Base-by-base conservation (phyloP, 2,113 vertebrate species). In the Corythaixoides concolor region DNA sequence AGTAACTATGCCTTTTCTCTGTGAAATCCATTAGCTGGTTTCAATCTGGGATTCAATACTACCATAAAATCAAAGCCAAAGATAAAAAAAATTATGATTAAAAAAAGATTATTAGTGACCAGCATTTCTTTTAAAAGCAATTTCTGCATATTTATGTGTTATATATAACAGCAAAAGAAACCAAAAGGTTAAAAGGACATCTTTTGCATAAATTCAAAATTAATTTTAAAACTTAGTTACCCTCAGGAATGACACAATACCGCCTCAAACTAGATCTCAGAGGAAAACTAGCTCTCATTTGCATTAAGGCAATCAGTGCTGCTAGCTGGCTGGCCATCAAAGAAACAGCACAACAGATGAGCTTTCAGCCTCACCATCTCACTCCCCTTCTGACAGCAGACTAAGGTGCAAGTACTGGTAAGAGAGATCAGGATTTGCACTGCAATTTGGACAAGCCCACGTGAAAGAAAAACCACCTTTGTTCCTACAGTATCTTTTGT, bases 1-100 rank as follows among this genome's bases (percentile, higher is more conserved):
- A 97, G 97, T 97, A 97, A 97, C 97, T 97, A 94, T 85, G 95
- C 59, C 79, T 96, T 96, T 96, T 91, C 88, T 81, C 78, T 96
- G 92, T 64, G 14, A 97, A 97, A 96, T 95, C 96, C 95, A 96
- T 97, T 97, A 97, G 94, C 88, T 92, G 95, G 92, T 82, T 95
- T 96, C 95, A 95, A 24, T 96, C 81, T 90, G 68, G 33, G 77
- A 95, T 95, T 95, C 93, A 92, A 86, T 67, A 59, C 63, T 47
- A 94, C 94, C 83, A 93, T 81, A 96, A 96, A 95, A 97, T 97
- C 96, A 97, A 97, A 97, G 94, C 69, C 59, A 94, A 85, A 85
- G 85, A 97, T 94, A 35, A 83, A 84, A 92, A 93, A 92, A 92
- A 70, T 4, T 28, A 73, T 73, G 22, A 93, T 92, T 58, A 84